Conservation (phyloP, 2,797 vertebrate species). For the Pterois miles region DNA sequence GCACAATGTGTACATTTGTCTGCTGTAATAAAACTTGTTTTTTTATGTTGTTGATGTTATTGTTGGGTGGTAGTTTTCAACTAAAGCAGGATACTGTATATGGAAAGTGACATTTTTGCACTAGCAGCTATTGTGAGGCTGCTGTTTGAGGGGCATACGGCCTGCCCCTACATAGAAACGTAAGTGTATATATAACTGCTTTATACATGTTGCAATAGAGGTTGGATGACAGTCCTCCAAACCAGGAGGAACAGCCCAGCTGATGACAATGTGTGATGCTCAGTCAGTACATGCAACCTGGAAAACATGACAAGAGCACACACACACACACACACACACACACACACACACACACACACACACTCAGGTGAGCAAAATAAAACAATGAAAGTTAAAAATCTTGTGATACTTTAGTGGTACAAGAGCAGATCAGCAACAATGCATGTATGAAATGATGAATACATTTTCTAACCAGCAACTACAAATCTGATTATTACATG, state of each 20-base stretch:
- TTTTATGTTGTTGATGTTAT: neutral
- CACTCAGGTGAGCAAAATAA: neutral
- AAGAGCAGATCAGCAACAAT: neutral
- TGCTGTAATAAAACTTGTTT: neutral
- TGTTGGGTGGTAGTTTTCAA: neutral
- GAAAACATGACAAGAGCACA: neutral
- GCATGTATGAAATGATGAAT: neutral
- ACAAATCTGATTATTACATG: neutral
- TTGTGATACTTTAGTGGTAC: neutral
- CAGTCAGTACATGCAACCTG: neutral
- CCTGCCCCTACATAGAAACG: neutral
- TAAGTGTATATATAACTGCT: neutral
- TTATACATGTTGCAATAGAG: neutral
- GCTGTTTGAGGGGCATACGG: neutral
- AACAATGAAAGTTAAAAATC: neutral
- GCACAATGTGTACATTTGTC: slow-evolving; percentile 4
- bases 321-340: neutral
- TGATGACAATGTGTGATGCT: neutral
- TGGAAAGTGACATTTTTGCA: slow-evolving; percentile 11
- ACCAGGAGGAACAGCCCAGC: neutral
- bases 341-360: neutral
- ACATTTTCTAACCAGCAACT: neutral
- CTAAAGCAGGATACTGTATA: neutral
- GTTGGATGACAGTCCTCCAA: neutral
- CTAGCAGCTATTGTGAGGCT: neutral